phyloP scores from a whole-genome alignment of 2,113 vertebrate genomes.

The Cygnus buccinator region DNA sequence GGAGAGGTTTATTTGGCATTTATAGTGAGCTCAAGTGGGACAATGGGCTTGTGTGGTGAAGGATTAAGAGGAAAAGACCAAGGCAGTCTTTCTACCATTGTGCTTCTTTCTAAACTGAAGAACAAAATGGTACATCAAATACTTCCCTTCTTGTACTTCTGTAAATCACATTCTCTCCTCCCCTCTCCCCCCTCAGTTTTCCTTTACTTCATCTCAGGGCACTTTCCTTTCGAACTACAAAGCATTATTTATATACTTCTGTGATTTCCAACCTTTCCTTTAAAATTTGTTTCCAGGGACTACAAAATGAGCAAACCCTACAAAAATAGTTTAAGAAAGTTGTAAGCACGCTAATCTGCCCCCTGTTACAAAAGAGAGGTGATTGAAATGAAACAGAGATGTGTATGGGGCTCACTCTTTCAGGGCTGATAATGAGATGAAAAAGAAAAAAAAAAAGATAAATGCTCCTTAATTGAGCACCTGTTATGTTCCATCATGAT shows the following conservation, averaged over 20 bases:
- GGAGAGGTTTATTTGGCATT: constrained; percentile 65
- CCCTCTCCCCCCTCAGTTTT: not conserved
- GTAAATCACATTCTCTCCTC: not conserved
- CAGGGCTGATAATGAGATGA: constrained; percentile 22
- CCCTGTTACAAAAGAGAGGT: not conserved
- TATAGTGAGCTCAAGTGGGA: constrained; percentile 58
- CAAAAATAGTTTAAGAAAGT: not conserved
- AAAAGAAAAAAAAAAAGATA: not conserved
- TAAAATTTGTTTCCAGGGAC: not conserved
- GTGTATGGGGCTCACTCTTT: not conserved
- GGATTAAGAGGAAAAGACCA: constrained; percentile 62
- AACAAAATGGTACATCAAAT: constrained; percentile 7
- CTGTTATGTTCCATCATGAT: not conserved
- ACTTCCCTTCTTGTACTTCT: not conserved
- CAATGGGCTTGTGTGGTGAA: constrained; percentile 58
- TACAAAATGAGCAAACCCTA: not conserved
- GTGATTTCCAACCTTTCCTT: not conserved
- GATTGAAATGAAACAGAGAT: not conserved
- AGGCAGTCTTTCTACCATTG: constrained; percentile 42
- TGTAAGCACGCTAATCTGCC: not conserved
- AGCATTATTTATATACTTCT: not conserved
- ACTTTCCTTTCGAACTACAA: constrained; percentile 12
- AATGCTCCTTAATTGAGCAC: constrained; percentile 25
- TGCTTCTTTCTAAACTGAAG: constrained; percentile 44
- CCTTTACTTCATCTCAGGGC: not conserved